Evolutionary conservation across 2,888 invertebrate species (phyloP).

Genomic region (Hirtodrosophila duncani): DNA sequence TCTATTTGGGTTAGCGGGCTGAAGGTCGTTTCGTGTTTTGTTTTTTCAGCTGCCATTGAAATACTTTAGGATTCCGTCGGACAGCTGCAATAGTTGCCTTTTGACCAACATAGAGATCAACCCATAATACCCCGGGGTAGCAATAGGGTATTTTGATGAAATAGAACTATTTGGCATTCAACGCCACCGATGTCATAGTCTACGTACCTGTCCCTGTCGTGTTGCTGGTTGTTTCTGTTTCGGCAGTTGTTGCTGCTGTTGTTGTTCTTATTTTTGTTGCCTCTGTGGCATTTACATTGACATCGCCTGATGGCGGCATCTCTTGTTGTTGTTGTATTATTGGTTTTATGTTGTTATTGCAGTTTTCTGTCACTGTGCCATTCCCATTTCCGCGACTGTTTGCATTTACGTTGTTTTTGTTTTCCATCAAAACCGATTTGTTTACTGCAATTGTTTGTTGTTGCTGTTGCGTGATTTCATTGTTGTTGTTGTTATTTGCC

Average conservation of each 20-base stretch:
- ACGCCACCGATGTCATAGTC: conserved; percentile 40
- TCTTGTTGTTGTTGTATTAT: conserved; percentile 17
- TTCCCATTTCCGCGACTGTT: conserved; percentile 34
- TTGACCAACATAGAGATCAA: too few relatives aligned
- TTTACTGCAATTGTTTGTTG: conserved; percentile 22
- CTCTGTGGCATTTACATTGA: conserved; percentile 48
- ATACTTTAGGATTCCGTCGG: too few relatives aligned
- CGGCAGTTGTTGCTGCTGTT: conserved; percentile 20
- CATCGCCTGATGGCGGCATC: conserved; percentile 29
- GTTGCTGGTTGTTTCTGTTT: conserved; percentile 28
- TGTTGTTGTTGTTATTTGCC: conserved; percentile 20
- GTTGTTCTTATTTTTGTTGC: conserved; percentile 18
- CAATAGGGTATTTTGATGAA: neutral
- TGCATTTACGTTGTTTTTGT: conserved; percentile 38
- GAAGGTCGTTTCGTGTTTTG: too few relatives aligned
- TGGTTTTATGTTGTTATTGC: conserved; percentile 30
- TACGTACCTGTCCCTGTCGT: conserved; percentile 39
- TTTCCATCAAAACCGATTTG: conserved; percentile 35
- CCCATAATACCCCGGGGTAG: too few relatives aligned
- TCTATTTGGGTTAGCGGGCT: too few relatives aligned
- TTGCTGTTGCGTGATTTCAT: neutral
- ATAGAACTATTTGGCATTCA: conserved; percentile 30
- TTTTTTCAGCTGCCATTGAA: too few relatives aligned
- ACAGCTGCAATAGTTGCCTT: too few relatives aligned
- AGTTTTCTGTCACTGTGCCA: conserved; percentile 11